Conservation (phyloP, 1,140 invertebrate species). For the Aphelinus certus region DNA sequence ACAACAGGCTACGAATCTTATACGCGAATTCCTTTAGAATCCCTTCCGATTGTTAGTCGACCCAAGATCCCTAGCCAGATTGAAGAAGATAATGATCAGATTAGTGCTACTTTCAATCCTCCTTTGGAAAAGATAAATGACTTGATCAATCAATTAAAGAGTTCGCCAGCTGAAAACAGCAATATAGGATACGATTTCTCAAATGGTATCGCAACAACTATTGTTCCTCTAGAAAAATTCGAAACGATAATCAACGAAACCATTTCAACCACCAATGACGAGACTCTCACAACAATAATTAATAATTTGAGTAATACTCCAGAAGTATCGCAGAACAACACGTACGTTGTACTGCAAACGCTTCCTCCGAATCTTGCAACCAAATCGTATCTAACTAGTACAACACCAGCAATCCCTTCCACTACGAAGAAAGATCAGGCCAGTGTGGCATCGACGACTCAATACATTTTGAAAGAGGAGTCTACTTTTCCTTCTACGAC, state of each 20-base stretch:
- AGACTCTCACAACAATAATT: constrained; percentile 1
- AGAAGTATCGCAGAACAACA: constrained; percentile 1
- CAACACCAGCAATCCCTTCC: background rate
- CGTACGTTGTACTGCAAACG: constrained; percentile 4
- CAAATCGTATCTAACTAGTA: constrained; percentile 1
- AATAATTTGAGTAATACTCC: background rate
- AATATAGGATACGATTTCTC: constrained; percentile 6
- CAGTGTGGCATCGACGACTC: background rate
- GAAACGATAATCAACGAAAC: constrained; percentile 19
- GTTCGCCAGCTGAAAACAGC: background rate
- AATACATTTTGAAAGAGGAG: background rate
- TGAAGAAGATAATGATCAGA: constrained; percentile 13
- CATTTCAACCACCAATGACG: constrained; percentile 1
- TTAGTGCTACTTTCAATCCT: constrained; percentile 7
- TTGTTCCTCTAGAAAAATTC: constrained; percentile 24
- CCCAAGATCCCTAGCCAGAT: constrained; percentile 17
- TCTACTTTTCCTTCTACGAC: constrained; percentile 1
- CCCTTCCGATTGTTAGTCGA: constrained; percentile 1
- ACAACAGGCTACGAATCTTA: constrained; percentile 13
- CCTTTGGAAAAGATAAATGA: constrained; percentile 35
- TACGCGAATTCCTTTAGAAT: constrained; percentile 20
- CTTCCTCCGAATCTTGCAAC: background rate
- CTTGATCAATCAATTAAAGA: constrained; percentile 26
- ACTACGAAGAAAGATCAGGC: background rate
- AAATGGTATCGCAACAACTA: constrained; percentile 17